Evolutionary conservation across 2,888 invertebrate species (phyloP), one percentile per base, ranked within the genome.

Genomic region (Anorthoa munda): DNA sequence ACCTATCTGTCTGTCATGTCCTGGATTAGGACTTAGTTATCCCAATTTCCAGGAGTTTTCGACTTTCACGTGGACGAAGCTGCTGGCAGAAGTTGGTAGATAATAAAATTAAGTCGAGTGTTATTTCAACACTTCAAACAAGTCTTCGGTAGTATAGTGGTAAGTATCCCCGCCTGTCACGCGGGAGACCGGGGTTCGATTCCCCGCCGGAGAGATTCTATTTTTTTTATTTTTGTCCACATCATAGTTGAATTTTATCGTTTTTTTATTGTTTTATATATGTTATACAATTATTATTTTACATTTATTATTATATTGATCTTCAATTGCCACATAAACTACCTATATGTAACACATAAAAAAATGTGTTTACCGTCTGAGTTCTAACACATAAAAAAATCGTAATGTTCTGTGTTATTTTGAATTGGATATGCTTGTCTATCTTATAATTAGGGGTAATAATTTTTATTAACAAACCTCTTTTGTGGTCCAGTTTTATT

Each of bases 181-280:
- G 95, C 96, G 96, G 95, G 95, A 96, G 96, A 96, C 96, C 95
- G 95, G 95, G 96, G 95, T 96, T 96, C 96, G 95, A 96, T 96
- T 96, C 96, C 96, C 96, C 95, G 96, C 95, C 95, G 95, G 93
- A 92, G 94, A 93, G 93, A 83, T 5, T 59, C 69, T n/a, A n/a
- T n/a, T 85, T 91, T 90, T 90, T 87, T 68, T 21, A 23, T 26
- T 65, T 31, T 18, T 0, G 13, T 4, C 1, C 1, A 5, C 1
- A 12, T 3, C 2, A 1, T 15, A 15, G 3, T 45, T 45, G 4
- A n/a, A 18, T 31, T 67, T 18, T 48, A 12, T 21, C 0, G 1
- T 1, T 26, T 26, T 56, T n/a, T n/a, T n/a, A n/a, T n/a, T n/a
- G n/a, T n/a, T n/a, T n/a, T n/a, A n/a, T n/a, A n/a, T n/a, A n/a